Base-by-base conservation (phyloP, 2,113 vertebrate species). In the Siniperca knerii region DNA sequence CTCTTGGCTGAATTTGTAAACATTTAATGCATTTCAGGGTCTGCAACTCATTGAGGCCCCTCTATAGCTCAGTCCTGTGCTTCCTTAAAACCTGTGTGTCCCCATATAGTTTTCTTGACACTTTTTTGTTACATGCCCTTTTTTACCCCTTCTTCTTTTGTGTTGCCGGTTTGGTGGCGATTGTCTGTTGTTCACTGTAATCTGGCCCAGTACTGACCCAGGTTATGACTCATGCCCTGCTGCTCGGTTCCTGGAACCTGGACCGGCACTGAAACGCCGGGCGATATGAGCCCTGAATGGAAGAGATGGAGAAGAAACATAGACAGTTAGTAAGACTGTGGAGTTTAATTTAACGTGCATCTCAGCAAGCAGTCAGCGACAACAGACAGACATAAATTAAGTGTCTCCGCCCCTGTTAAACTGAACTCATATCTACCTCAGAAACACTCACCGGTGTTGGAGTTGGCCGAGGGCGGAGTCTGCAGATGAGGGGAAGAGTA, bases 131-230 rank as follows among this genome's bases (percentile, higher is more conserved):
- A 73, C 78, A 76, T 71, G 62, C 77, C 85, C 66, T 23, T 16
- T 62, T 61, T 68, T 69, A 33, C 2, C 13, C 29, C 23, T 55
- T 60, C 66, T 40, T 76, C 75, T 87, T 78, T 50, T 42, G 1
- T 62, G 55, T 21, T 23, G 48, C 48, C 61, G 15, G 40, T 77
- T 48, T 48, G 75, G 50, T 77, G 81, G 58, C 10, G 25, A 73
- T 75, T 84, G 79, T 82, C 81, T 88, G 72, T 72, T 29, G 90
- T 79, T 95, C 92, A 97, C 89, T 97, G 96, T 90, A 97, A 92
- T 75, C 96, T 92, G 88, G 96, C 94, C 97, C 97, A 97, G 87
- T 96, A 97, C 86, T 96, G 96, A 81, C 94, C 93, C 90, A 96
- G 84, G 92, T 92, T 95, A 84, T 96, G 95, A 85, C 92, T 84